phyloP scores from a whole-genome alignment of 2,113 vertebrate genomes.

The Chinchilla lanigera region DNA sequence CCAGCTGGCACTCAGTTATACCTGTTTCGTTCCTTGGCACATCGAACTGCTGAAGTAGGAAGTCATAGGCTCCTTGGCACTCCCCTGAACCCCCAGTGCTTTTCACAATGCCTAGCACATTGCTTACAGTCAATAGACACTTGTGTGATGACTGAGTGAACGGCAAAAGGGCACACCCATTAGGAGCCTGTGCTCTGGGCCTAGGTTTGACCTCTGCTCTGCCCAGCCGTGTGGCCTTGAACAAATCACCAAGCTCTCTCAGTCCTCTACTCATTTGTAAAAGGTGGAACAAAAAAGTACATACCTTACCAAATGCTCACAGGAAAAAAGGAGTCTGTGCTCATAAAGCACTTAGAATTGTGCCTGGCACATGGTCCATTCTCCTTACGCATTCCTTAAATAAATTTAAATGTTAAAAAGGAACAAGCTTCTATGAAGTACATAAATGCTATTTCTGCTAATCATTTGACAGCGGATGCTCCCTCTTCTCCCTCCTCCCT shows the following conservation, averaged over 20 bases:
- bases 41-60: neutral
- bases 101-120: neutral
- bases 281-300: neutral
- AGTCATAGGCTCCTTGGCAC: neutral
- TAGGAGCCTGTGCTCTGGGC: neutral
- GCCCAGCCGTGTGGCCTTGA: neutral
- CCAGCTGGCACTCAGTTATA: accelerated
- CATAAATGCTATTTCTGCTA: slow-evolving; percentile 72
- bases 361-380: neutral
- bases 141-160: neutral
- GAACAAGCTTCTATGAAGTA: slow-evolving; percentile 23
- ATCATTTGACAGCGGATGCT: slow-evolving; percentile 34
- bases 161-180: neutral
- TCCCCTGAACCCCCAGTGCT: neutral
- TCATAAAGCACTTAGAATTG: neutral
- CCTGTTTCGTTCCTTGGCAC: neutral
- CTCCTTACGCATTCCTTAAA: slow-evolving; percentile 23
- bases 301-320: neutral
- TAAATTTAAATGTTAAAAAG: slow-evolving; percentile 66
- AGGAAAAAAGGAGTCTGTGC: neutral
- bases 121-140: neutral
- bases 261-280: neutral
- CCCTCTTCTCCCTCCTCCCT: slow-evolving; percentile 26
- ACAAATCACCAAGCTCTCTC: neutral
- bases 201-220: neutral